phyloP scores from a whole-genome alignment of 35 echinoderm and acorn worm species.

The Strongylocentrotus purpuratus region DNA sequence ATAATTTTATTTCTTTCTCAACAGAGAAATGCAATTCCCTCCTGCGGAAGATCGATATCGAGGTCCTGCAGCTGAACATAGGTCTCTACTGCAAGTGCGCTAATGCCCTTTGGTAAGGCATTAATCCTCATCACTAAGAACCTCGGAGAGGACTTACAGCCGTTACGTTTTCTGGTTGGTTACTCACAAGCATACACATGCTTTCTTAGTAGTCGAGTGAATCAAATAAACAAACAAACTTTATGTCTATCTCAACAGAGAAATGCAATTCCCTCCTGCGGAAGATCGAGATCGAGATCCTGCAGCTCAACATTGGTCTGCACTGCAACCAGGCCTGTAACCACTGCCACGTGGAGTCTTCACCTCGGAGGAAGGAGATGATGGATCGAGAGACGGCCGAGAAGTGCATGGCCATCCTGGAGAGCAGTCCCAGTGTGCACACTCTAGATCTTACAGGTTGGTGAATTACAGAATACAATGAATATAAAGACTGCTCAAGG shows the following conservation, averaged over 20 bases:
- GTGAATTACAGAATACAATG: background rate
- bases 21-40: slow-evolving; percentile 55
- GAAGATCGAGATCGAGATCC: slow-evolving; percentile 63
- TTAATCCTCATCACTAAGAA: too few relatives aligned
- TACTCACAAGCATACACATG: too few relatives aligned
- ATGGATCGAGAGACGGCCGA: slow-evolving; percentile 90
- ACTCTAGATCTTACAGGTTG: slow-evolving; percentile 90
- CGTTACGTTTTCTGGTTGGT: too few relatives aligned
- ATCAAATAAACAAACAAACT: too few relatives aligned
- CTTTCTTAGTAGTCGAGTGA: too few relatives aligned
- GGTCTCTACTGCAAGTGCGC: slow-evolving; percentile 96
- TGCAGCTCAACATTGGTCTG: slow-evolving; percentile 92
- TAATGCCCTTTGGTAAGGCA: too few relatives aligned
- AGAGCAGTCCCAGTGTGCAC: slow-evolving; percentile 73
- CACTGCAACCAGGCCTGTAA: slow-evolving; percentile 93
- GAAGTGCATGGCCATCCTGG: slow-evolving; percentile 82
- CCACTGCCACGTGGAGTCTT: slow-evolving; percentile 94
- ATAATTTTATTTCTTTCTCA: background rate
- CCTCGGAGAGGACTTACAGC: too few relatives aligned
- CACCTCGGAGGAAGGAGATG: slow-evolving; percentile 90
- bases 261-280: slow-evolving; percentile 57
- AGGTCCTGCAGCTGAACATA: slow-evolving; percentile 82
- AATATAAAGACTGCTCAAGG: too few relatives aligned
- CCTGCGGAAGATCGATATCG: slow-evolving; percentile 65
- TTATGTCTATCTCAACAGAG: slow-evolving; percentile 31